Percentiles rank a stretch among this genome's conserved stretches.
Evolutionary conservation across 1,140 invertebrate species (phyloP).

Genomic region (Brachionus paranguensis): DNA sequence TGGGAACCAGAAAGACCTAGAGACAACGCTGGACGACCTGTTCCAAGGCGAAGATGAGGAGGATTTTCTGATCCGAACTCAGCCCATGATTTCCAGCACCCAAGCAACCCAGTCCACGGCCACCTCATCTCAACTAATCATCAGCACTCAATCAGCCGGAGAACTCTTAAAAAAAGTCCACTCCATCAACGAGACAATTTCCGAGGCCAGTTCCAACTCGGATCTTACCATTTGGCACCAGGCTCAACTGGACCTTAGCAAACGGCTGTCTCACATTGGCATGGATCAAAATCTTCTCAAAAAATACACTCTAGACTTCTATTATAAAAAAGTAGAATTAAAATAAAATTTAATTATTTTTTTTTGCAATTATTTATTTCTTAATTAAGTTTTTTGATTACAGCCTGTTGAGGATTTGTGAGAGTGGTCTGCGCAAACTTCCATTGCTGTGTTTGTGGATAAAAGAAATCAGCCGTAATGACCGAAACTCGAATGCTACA

Average conservation of each 20-base stretch:
- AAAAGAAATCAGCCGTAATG: slow-evolving; percentile 36
- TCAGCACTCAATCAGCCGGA: not conserved
- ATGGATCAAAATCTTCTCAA: not conserved
- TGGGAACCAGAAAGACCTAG: not conserved
- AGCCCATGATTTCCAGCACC: slow-evolving; percentile 28
- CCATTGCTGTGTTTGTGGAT: slow-evolving; percentile 31
- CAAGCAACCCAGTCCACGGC: not conserved
- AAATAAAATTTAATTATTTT: not conserved
- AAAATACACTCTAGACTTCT: slow-evolving; percentile 29
- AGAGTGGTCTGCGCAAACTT: not conserved
- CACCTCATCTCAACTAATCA: not conserved
- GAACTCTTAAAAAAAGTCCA: not conserved
- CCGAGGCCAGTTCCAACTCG: not conserved
- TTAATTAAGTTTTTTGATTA: slow-evolving; percentile 30
- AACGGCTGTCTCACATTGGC: not conserved
- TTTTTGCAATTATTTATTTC: no score
- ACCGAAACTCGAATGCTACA: slow-evolving; percentile 16
- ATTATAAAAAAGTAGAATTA: slow-evolving; percentile 32
- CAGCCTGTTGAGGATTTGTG: not conserved
- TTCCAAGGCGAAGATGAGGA: slow-evolving; percentile 36
- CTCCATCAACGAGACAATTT: not conserved
- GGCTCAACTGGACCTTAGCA: not conserved
- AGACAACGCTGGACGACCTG: not conserved
- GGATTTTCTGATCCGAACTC: slow-evolving; percentile 16
- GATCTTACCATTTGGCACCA: not conserved